A percentile compares a stretch with the other conserved stretches of the same genome.
Evolutionary conservation across 2,113 vertebrate species (phyloP).

Genomic region (Alectura lathami): DNA sequence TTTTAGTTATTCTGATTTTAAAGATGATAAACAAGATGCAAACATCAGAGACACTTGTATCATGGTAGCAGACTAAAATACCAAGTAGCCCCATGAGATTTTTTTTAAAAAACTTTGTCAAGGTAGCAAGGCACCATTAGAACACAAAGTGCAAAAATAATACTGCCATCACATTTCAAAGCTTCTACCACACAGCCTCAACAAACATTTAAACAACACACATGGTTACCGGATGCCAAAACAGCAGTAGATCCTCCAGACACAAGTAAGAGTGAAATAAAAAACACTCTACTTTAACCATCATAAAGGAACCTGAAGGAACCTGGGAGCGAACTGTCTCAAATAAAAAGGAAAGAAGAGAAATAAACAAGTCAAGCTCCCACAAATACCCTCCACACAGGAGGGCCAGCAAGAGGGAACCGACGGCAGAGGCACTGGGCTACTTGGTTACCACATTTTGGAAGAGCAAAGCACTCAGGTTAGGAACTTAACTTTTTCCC

Average conservation of each 20-base stretch:
- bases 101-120: background rate
- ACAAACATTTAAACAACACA: background rate
- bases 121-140: background rate
- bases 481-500: background rate
- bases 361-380: background rate
- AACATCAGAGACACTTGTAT: background rate
- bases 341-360: too few relatives aligned
- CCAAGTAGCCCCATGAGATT: background rate
- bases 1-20: background rate
- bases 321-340: too few relatives aligned
- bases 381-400: background rate
- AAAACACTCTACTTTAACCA: background rate
- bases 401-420: background rate
- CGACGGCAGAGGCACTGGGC: fast-evolving
- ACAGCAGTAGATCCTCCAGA: background rate
- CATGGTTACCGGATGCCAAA: background rate
- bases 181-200: background rate
- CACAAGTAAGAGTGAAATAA: background rate
- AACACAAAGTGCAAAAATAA: background rate
- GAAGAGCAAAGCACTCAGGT: background rate
- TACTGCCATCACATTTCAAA: background rate
- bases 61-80: background rate
- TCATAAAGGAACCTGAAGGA: background rate
- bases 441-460: fast-evolving
- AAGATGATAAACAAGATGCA: background rate